phyloP scores from a whole-genome alignment of 2,113 vertebrate genomes.

The Nycticebus coucang region DNA sequence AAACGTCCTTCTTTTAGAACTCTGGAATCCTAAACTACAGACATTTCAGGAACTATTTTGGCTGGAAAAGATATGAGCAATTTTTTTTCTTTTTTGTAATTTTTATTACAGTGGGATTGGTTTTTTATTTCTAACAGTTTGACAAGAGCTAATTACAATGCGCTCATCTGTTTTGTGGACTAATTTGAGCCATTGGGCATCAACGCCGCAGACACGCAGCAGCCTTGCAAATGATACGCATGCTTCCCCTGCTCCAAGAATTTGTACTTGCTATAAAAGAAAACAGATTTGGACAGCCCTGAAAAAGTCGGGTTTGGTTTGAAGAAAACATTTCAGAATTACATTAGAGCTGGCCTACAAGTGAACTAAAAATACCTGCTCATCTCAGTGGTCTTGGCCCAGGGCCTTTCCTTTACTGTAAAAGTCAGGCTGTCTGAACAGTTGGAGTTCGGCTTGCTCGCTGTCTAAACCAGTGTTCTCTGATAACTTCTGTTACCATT shows the following conservation, averaged over 20 bases:
- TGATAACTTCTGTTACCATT: constrained; percentile 79
- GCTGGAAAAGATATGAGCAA: constrained; percentile 64
- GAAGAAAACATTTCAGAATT: constrained; percentile 81
- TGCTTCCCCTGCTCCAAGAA: constrained; percentile 68
- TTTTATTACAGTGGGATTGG: constrained; percentile 76
- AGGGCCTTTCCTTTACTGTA: constrained; percentile 72
- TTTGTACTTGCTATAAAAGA: constrained; percentile 78
- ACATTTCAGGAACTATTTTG: constrained; percentile 76
- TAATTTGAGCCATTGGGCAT: constrained; percentile 73
- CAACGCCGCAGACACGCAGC: constrained; percentile 75
- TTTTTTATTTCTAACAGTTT: constrained; percentile 80
- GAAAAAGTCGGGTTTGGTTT: constrained; percentile 77
- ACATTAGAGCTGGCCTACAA: constrained; percentile 79
- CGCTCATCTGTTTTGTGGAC: constrained; percentile 74
- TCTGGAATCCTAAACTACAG: constrained; percentile 73
- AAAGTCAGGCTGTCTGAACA: constrained; percentile 82
- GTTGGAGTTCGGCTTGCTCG: constrained; percentile 78
- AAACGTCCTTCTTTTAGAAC: constrained; percentile 76
- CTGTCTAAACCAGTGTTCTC: constrained; percentile 81
- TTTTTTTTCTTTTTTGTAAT: constrained; percentile 70
- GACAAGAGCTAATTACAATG: constrained; percentile 81
- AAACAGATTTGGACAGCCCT: constrained; percentile 78
- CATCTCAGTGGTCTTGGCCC: constrained; percentile 78
- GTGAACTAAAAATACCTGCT: constrained; percentile 80
- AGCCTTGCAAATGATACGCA: constrained; percentile 61